phyloP scores from a whole-genome alignment of 2,888 invertebrate species.

The Pyrrhosoma nymphula region DNA sequence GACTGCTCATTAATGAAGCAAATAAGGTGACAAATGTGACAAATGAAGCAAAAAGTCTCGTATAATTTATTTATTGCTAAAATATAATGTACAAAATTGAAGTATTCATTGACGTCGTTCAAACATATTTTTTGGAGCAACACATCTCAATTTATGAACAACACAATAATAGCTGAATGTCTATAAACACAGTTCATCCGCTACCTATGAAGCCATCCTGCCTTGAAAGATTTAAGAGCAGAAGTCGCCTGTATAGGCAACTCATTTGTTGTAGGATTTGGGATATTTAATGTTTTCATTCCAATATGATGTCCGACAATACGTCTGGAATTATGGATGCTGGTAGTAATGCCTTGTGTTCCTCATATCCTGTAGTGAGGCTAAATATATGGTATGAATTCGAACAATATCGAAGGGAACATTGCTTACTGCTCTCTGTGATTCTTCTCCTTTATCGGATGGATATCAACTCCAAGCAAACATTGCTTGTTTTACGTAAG shows the following conservation, averaged over 20 bases:
- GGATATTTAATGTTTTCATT: background rate
- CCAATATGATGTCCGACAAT: too few relatives aligned
- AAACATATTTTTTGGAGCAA: background rate
- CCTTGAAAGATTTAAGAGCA: background rate
- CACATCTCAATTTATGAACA: background rate
- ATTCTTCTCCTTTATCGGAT: background rate
- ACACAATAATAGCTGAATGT: background rate
- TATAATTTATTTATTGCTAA: conserved; percentile 21
- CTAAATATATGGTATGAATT: too few relatives aligned
- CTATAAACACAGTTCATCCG: background rate
- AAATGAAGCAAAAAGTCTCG: background rate
- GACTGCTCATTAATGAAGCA: too few relatives aligned
- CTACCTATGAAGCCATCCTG: background rate
- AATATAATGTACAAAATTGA: background rate
- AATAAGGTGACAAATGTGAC: too few relatives aligned
- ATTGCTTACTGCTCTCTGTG: background rate
- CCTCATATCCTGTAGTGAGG: too few relatives aligned
- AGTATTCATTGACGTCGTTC: background rate
- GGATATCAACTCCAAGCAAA: background rate
- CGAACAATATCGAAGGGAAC: background rate
- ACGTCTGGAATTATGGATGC: too few relatives aligned
- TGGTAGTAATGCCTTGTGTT: too few relatives aligned
- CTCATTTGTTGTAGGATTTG: background rate
- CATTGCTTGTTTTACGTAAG: background rate
- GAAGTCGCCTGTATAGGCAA: background rate